Base-by-base conservation (phyloP, 2,888 invertebrate species). In the Meta bourneti region DNA sequence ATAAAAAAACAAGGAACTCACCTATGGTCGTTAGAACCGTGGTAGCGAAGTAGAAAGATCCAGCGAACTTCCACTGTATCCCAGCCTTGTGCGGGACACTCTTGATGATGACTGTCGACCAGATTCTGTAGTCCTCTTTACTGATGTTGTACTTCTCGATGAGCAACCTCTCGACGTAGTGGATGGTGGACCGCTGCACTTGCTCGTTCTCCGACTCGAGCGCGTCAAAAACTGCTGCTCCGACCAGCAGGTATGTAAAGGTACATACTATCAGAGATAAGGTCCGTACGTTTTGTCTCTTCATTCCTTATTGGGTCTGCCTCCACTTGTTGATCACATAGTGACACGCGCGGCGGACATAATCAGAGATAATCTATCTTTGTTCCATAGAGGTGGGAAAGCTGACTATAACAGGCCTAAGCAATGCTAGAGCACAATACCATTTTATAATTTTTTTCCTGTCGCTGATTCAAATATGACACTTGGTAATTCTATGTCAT, bases 21-120 rank as follows among this genome's bases (percentile, higher is more conserved):
- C 99, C 99, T 94, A 99, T 99, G 96, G 99, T 99, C 16, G 99
- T 99, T 78, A 98, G 95, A 0, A 99, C 99, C 0, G 99, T 99
- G 0, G 99, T 98, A 94, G 99, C 99, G 95, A 99, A 99, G 95
- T 99, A 99, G 87, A 99, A 99, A 93, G 99, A 99, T 69, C 99
- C 99, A 0, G 99, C 98, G 95, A 99, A 99, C 96, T 99, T 99
- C 99, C 99, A 99, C 95, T 99, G 99, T 0, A 98, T 98, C 0
- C 99, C 99, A 2, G 99, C 98, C 95, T 98, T 98, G 95, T 99
- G 99, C 0, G 99, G 99, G 94, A 99, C 98, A 94, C 98, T 98
- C 95, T 98, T 98, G 93, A 98, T 98, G 93, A 99, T 98, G 34
- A 99, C 98, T 93, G 98, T 97, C 95, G 98, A 98, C 95, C 98